Conservation (phyloP, 2,888 invertebrate species). For the Schrankia costaestrigalis region DNA sequence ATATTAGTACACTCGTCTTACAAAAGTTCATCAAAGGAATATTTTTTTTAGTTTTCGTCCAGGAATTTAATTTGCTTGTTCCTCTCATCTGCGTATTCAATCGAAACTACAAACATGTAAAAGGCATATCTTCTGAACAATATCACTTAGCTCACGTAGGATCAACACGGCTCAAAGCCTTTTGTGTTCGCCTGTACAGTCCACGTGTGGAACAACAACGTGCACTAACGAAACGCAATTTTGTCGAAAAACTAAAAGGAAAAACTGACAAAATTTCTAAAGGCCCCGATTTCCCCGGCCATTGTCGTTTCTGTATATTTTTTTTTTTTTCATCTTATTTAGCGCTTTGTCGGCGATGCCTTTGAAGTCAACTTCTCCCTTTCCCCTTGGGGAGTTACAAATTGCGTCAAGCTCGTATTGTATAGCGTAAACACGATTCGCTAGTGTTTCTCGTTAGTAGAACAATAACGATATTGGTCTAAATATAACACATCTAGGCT, state of each 20-base stretch:
- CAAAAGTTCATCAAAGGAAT: too few species aligned
- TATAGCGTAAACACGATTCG: constrained; percentile 63
- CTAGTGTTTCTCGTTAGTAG: constrained; percentile 43
- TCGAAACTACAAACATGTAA: constrained; percentile 3
- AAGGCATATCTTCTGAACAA: constrained; percentile 19
- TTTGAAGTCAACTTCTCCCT: constrained; percentile 68
- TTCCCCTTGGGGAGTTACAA: constrained; percentile 62
- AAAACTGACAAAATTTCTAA: constrained; percentile 58
- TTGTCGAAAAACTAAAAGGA: constrained; percentile 57
- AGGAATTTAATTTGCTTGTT: constrained; percentile 13
- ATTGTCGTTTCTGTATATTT: constrained; percentile 68
- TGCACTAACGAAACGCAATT: constrained; percentile 47
- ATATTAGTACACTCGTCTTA: too few species aligned
- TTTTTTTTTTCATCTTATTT: constrained; percentile 79
- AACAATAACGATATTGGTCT: constrained; percentile 22
- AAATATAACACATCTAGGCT: constrained; percentile 9
- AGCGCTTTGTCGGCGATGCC: constrained; percentile 77
- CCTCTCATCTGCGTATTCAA: too few species aligned
- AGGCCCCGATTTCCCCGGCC: constrained; percentile 73
- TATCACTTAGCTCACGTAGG: constrained; percentile 3
- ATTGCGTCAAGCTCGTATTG: constrained; percentile 73
- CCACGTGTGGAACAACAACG: constrained; percentile 26
- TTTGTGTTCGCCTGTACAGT: constrained; percentile 13
- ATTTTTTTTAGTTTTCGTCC: too few species aligned
- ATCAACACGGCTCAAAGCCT: constrained; percentile 17